Base-by-base conservation (phyloP, 2,797 vertebrate genomes). In the Sitta carolinensis region DNA sequence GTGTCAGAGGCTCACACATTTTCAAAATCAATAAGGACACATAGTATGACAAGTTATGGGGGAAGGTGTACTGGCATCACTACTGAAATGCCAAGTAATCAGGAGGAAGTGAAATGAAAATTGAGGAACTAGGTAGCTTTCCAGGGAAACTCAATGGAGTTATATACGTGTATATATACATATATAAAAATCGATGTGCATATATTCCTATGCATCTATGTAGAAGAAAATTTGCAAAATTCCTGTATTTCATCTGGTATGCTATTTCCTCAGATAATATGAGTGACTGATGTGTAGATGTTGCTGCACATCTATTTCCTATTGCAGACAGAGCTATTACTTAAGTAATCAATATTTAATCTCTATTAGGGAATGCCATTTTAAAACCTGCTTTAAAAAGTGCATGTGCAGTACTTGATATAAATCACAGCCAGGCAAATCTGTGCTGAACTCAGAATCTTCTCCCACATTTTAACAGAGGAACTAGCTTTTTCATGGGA, bases 311-410 rank as follows among this genome's bases (percentile, higher is more conserved):
- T 96, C 87, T 76, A 93, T 93, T 97, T 92, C 76, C 45, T 84
- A 50, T 59, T 4, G 0, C 83, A 95, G 94, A 96, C 91, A 95
- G 92, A 69, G 83, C 85, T 92, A 95, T 96, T 73, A 90, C 95
- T 93, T 91, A 90, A 63, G 48, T 77, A 90, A 97, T 96, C 94
- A 93, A 95, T 95, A 95, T 95, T 97, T 96, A 95, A 96, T 94
- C 76, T 91, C 83, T 90, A 94, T 91, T 95, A 96, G 74, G 34
- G 38, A 69, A 57, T 93, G 77, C 73, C 0, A 97, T 94, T 95
- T 97, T 93, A 73, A 95, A 93, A 54, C 17, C 48, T 91, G 47
- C 66, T 95, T 91, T 94, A 45, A 80, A 89, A 91, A 91, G 48
- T 7, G 1, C 25, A n/a, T 87, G 69, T 92, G 75, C 69, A 93